phyloP scores from a whole-genome alignment of 2,888 invertebrate species.

The Therioaphis trifolii region DNA sequence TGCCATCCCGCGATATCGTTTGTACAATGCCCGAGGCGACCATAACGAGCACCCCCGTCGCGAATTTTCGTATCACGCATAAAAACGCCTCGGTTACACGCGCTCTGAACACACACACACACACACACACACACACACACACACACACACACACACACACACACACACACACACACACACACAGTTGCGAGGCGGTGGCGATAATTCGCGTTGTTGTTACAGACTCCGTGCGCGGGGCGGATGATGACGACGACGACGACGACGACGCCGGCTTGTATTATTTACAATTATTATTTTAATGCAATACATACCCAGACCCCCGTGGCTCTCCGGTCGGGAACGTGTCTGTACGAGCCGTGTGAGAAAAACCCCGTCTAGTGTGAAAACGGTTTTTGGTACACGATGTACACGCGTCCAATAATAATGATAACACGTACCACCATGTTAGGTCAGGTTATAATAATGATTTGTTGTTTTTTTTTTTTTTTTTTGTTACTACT shows the following conservation, averaged over 20 bases:
- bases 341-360: constrained; percentile 5
- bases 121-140: too few relatives aligned
- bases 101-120: too few relatives aligned
- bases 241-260: too few relatives aligned
- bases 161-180: too few relatives aligned
- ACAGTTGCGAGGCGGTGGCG: neutral
- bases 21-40: constrained; percentile 50
- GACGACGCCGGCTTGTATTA: too few relatives aligned
- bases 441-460: too few relatives aligned
- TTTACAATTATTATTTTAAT: too few relatives aligned
- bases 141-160: too few relatives aligned
- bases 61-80: constrained; percentile 15
- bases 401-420: neutral
- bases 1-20: constrained; percentile 49
- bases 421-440: too few relatives aligned
- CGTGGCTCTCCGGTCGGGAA: constrained; percentile 24
- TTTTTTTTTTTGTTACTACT: too few relatives aligned
- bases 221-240: neutral
- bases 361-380: constrained; percentile 35
- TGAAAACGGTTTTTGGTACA: neutral
- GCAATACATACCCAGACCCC: too few relatives aligned
- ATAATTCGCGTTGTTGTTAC: constrained; percentile 39
- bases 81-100: constrained; percentile 1
- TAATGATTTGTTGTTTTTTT: neutral
- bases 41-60: constrained; percentile 41